phyloP scores from a whole-genome alignment of 2,797 vertebrate genomes.

The Myiotriccus ornatus region DNA sequence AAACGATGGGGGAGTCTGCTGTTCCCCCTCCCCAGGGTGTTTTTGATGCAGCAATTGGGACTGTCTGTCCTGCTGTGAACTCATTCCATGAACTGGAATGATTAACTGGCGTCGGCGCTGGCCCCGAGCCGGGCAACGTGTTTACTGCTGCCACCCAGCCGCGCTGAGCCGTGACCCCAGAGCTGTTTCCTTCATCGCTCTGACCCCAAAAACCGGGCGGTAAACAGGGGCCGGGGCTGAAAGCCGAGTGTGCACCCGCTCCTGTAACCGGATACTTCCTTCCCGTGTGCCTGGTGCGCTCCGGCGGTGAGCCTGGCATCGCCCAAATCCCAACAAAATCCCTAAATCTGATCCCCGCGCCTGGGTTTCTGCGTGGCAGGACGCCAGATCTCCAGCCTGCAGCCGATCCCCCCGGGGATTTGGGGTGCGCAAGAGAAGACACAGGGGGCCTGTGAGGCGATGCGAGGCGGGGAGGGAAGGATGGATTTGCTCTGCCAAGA shows the following conservation, averaged over 20 bases:
- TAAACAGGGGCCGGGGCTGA: neutral
- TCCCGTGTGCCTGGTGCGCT: accelerated
- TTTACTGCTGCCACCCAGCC: neutral
- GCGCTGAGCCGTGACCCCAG: neutral
- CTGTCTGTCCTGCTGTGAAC: neutral
- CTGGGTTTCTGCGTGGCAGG: neutral
- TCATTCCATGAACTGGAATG: neutral
- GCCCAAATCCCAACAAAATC: neutral
- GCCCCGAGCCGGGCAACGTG: neutral
- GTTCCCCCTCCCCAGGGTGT: accelerated
- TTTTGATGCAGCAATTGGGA: accelerated
- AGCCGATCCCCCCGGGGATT: accelerated
- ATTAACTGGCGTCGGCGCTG: neutral
- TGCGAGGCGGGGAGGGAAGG: accelerated
- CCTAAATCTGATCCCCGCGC: neutral
- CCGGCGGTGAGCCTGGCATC: accelerated
- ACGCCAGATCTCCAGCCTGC: neutral
- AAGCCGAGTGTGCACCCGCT: accelerated
- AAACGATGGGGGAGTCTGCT: accelerated
- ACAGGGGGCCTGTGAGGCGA: accelerated
- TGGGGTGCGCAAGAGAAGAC: neutral
- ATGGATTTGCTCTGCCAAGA: neutral
- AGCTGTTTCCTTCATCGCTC: accelerated
- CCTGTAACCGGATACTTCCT: neutral
- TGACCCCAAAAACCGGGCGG: neutral